Conservation (phyloP, 2,113 vertebrate genomes). For the Calyptomena viridis region DNA sequence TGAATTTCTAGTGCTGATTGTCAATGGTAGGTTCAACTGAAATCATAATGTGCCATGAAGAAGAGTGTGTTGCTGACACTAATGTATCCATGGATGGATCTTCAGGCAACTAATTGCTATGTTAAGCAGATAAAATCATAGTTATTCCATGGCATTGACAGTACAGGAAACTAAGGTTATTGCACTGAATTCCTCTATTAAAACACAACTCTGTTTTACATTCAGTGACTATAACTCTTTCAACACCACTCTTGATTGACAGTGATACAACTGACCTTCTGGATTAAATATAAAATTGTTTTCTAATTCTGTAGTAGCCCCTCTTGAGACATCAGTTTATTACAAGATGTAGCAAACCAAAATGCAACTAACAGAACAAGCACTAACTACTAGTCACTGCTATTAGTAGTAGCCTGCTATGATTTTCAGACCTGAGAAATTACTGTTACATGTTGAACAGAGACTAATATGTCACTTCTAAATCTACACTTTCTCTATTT, state of each 20-base stretch:
- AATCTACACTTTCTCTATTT: conserved; percentile 32
- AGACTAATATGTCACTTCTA: neutral
- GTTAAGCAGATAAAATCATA: neutral
- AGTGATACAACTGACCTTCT: neutral
- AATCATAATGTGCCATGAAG: neutral
- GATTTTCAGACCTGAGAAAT: conserved; percentile 23
- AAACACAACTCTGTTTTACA: neutral
- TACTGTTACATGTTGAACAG: neutral
- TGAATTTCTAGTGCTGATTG: neutral
- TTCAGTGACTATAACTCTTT: neutral
- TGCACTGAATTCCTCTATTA: neutral
- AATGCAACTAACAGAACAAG: neutral
- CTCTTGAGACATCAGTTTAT: neutral
- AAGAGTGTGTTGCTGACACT: neutral
- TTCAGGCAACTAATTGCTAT: neutral
- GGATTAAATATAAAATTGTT: neutral
- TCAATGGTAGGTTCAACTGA: neutral
- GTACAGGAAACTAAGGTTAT: neutral
- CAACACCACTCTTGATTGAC: neutral
- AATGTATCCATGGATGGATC: neutral
- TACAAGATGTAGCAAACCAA: neutral
- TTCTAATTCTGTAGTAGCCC: neutral
- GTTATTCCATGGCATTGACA: neutral
- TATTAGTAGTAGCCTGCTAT: neutral
- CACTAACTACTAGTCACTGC: neutral